Base-by-base conservation (phyloP, 2,888 invertebrate genomes). In the Hirtodrosophila cameraria region DNA sequence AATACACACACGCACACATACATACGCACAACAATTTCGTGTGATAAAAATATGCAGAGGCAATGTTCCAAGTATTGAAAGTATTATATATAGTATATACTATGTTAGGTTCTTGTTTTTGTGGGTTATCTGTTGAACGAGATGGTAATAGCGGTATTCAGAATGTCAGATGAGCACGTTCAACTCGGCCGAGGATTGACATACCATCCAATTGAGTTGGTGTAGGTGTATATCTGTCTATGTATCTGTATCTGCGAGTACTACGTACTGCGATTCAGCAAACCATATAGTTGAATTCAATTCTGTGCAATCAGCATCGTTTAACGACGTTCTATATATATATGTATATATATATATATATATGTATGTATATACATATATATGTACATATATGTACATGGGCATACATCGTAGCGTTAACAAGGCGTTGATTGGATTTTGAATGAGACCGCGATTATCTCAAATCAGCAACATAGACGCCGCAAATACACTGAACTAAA, bases 121-220 rank as follows among this genome's bases (percentile, higher is more conserved):
- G 49, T 50, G 20, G 27, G 39, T 65, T 68, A 72, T 72, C 53
- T 42, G 52, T 15, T 45, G 41, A 25, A 50, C 43, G 43, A 48
- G 30, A 45, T 43, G 43, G 18, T 48, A 43, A 53, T 60, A 72
- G 53, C 57, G 35, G 35, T 30, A 38, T 41, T 53, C 36, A 58
- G 59, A 82, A 85, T 82, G 80, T 67, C 76, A 85, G 76, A 46
- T 60, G 61, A 71, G 86, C 80, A 69, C 86, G 80, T 82, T 85
- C 81, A 82, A 82, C 86, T 83, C 86, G 65, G 64, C 61, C 58
- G 79, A 85, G 85, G 64, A 72, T 60, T 74, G 75, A 64, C 69
- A 71, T 55, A 48, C 55, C 60, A 70, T 31, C 67, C 65, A 70
- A 75, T 75, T 75, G 70, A 65, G 70, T 65, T 63, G 78, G 78